Base-by-base conservation (phyloP, 2,888 invertebrate genomes). In the Siphlonurus alternatus region DNA sequence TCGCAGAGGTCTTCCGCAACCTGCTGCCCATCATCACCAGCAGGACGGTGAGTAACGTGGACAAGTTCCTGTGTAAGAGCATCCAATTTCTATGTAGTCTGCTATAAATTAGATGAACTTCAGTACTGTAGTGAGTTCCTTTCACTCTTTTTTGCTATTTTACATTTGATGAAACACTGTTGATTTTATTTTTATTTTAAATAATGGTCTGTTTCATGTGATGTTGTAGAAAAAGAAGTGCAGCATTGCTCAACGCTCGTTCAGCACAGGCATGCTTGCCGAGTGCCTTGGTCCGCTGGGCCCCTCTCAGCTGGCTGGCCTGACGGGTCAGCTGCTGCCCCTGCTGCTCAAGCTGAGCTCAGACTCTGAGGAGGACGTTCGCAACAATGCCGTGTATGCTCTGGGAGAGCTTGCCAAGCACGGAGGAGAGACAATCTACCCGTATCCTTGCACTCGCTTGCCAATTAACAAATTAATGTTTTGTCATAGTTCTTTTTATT, bases 311-410 rank as follows among this genome's bases (percentile, higher is more conserved):
- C 7, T 38, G 19, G 20, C 59, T 20, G 51, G 59, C 51, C 15
- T 38, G 15, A 3, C 20, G n/a, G 7, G 56, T 10, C 7, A 56
- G n/a, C 73, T 89, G 63, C 78, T 85, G 67, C 83, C 85, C 1
- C 72, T 85, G 10, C 83, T 88, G 72, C 75, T 86, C 65, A 78
- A 75, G 62, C 80, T 83, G 61, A 76, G 83, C 1, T 76, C 78
- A 63, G 88, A 89, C 74, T 72, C 78, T 0, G 82, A 83, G 69
- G 82, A 83, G 61, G 87, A 87, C 73, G 86, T 88, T 1, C 79
- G 89, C 63, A 88, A 88, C 71, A 90, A 90, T 75, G 80, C 87
- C 0, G 83, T 86, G 61, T 90, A 81, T 73, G 89, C 86, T 20
- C 76, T 89, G 61, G 90, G 89, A 2, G 87, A 89, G 72, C 78